A percentile compares a stretch with the other conserved stretches of the same genome.
phyloP scores from a whole-genome alignment of 1,140 invertebrate species.

The Episyrphus balteatus region DNA sequence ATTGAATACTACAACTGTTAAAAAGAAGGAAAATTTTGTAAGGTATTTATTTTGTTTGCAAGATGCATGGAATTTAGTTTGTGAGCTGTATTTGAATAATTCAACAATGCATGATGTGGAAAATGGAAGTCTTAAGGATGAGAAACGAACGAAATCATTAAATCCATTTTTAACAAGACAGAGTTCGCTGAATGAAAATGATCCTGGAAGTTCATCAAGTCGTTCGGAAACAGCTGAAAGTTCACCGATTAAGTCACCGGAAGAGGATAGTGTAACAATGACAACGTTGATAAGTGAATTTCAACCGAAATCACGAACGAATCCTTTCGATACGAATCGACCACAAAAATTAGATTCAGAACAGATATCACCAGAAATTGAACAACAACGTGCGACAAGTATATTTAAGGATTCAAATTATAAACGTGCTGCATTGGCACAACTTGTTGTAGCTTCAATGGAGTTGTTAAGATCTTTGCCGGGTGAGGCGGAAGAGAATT shows the following conservation, averaged over 20 bases:
- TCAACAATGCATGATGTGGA: slow-evolving; percentile 41
- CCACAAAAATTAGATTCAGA: slow-evolving; percentile 43
- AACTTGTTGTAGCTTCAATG: slow-evolving; percentile 35
- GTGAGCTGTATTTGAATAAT: slow-evolving; percentile 40
- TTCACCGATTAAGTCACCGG: slow-evolving; percentile 27
- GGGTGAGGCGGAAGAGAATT: slow-evolving; percentile 29
- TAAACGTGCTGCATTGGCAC: slow-evolving; percentile 29
- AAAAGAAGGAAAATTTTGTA: slow-evolving; percentile 45
- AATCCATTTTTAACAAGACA: background rate
- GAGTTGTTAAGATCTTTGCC: slow-evolving; percentile 30
- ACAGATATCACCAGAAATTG: slow-evolving; percentile 57
- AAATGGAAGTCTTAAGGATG: slow-evolving; percentile 26
- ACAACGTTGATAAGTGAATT: slow-evolving; percentile 38
- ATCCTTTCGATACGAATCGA: slow-evolving; percentile 41
- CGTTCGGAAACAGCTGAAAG: slow-evolving; percentile 9
- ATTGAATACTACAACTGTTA: slow-evolving; percentile 39
- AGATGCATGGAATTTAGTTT: slow-evolving; percentile 46
- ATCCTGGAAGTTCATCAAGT: slow-evolving; percentile 9
- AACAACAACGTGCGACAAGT: slow-evolving; percentile 61
- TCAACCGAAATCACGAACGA: slow-evolving; percentile 43
- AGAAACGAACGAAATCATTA: background rate
- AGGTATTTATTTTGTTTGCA: slow-evolving; percentile 46
- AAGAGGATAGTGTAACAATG: slow-evolving; percentile 36
- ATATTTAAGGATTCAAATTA: slow-evolving; percentile 56
- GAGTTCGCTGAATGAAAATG: slow-evolving; percentile 20